These are phyloP conservation scores for Watsonalla cultraria DNA, from an alignment of 2,888 invertebrate species.

Conservation along the genomic window DNA sequence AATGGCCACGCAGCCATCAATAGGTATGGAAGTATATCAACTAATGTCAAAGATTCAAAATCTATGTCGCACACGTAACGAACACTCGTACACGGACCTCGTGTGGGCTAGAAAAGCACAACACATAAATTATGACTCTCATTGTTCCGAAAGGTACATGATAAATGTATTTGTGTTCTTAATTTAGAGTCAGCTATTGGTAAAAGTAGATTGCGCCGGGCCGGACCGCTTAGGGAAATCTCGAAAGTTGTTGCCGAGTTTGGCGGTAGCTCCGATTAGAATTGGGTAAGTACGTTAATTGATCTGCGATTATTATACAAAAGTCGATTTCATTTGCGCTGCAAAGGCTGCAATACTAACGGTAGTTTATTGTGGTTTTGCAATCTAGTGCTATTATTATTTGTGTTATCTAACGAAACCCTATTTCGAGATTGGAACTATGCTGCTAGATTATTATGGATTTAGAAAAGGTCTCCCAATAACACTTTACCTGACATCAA, in stretches of 20 bases:
- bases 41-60: constrained; percentile 57
- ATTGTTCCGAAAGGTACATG: constrained; percentile 61
- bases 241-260: constrained; percentile 36
- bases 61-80: constrained; percentile 54
- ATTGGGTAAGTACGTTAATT: constrained; percentile 33
- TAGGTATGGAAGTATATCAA: constrained; percentile 18
- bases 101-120: constrained; percentile 58
- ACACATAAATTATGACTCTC: constrained; percentile 53
- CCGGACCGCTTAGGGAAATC: constrained; percentile 31
- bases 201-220: constrained; percentile 41
- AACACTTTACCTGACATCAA: too few relatives aligned
- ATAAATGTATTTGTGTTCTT: constrained; percentile 55
- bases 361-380: not conserved
- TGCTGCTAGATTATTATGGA: not conserved
- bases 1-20: constrained; percentile 1
- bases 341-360: not conserved
- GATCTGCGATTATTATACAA: constrained; percentile 27
- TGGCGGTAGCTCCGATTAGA: constrained; percentile 26
- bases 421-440: not conserved
- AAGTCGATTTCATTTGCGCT: not conserved
- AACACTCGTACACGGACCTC: constrained; percentile 46
- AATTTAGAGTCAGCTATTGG: constrained; percentile 39
- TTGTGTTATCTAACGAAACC: not conserved
- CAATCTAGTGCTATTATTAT: not conserved
- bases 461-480: too few relatives aligned